Conservation (phyloP, 2,113 vertebrate genomes). For the Oreamnos americanus region DNA sequence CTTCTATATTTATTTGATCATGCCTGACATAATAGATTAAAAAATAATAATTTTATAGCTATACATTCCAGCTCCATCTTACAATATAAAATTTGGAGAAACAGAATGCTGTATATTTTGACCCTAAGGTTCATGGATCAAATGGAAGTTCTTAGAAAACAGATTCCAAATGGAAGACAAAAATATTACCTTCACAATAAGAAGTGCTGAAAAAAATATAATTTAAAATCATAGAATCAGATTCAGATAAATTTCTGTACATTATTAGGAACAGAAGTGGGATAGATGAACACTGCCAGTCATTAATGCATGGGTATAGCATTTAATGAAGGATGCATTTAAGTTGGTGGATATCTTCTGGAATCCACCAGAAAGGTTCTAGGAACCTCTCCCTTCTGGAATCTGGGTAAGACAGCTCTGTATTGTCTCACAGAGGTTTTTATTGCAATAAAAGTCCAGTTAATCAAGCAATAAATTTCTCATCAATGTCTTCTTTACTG, state of each 20-base stretch:
- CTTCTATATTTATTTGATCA: not conserved
- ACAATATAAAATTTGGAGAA: not conserved
- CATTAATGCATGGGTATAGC: not conserved
- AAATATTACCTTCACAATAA: not conserved
- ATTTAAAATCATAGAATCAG: not conserved
- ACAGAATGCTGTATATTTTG: not conserved
- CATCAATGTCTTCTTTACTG: not conserved
- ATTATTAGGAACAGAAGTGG: not conserved
- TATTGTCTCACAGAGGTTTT: not conserved
- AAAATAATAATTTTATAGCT: not conserved
- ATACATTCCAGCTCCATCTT: not conserved
- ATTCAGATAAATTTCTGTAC: not conserved
- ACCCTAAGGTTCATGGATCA: not conserved
- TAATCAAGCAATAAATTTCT: not conserved
- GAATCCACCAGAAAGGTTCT: not conserved
- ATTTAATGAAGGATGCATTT: not conserved
- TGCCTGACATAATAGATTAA: not conserved
- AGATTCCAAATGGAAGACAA: not conserved
- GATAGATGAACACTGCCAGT: not conserved
- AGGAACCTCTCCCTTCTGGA: not conserved
- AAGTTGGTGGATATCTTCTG: not conserved
- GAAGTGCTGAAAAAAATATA: not conserved
- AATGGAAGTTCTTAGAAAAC: not conserved
- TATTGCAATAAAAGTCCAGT: not conserved
- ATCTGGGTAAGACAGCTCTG: not conserved